Conservation (phyloP, 2,797 vertebrate species). For the Corythornis leucogaster region DNA sequence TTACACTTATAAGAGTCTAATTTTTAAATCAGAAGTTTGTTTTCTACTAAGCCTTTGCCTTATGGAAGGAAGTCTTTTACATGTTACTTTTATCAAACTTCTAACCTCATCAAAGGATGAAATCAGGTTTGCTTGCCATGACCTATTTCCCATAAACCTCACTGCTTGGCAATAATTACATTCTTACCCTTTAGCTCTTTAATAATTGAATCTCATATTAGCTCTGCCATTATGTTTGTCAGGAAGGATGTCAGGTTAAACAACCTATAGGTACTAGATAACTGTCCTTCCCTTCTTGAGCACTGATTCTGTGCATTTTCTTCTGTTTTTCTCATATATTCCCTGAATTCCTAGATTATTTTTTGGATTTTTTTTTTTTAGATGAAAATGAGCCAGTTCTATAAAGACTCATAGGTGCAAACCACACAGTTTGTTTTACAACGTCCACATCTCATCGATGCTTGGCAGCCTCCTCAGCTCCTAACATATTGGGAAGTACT, state of each 20-base stretch:
- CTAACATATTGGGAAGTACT: slow-evolving; percentile 36
- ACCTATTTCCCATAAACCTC: slow-evolving; percentile 53
- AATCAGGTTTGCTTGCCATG: slow-evolving; percentile 41
- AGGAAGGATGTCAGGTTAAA: slow-evolving; percentile 1
- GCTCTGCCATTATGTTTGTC: neutral
- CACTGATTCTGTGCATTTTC: neutral
- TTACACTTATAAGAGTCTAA: neutral
- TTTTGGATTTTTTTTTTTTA: neutral
- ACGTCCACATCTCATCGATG: neutral
- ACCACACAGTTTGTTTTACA: slow-evolving; percentile 31
- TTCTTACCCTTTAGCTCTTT: slow-evolving; percentile 5
- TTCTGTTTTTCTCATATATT: neutral
- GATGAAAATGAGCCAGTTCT: neutral
- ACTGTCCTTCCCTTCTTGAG: neutral
- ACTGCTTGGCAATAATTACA: slow-evolving; percentile 44
- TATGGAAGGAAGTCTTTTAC: neutral
- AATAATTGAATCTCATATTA: slow-evolving; percentile 53
- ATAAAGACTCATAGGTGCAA: neutral
- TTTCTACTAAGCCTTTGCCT: neutral
- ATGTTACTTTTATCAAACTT: slow-evolving; percentile 10
- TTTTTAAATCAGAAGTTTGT: neutral
- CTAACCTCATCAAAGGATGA: slow-evolving; percentile 32
- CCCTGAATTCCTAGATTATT: neutral
- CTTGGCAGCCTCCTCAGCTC: neutral
- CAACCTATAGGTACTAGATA: neutral